phyloP scores from a whole-genome alignment of 2,797 vertebrate species.

The Sebastes oblongus region DNA sequence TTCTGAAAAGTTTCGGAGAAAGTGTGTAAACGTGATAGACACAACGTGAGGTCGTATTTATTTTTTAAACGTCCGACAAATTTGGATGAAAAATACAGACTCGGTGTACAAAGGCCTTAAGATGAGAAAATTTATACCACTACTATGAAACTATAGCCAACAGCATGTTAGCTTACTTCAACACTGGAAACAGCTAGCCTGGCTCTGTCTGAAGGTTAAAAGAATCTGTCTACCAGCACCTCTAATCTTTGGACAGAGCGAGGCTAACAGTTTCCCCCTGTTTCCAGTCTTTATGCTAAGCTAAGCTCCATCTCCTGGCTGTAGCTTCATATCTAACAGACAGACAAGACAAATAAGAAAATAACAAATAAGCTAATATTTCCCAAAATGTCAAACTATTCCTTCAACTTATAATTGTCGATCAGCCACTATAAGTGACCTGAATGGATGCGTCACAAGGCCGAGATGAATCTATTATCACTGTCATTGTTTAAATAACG shows the following conservation, averaged over 20 bases:
- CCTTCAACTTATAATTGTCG: conserved; percentile 2
- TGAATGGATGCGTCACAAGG: background rate
- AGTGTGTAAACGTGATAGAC: too few relatives aligned
- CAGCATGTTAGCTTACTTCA: too few relatives aligned
- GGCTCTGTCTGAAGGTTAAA: background rate
- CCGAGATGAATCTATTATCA: conserved; percentile 44
- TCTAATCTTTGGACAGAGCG: background rate
- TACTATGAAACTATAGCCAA: too few relatives aligned
- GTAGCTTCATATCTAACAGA: background rate
- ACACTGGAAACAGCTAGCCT: background rate
- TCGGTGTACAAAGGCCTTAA: too few relatives aligned
- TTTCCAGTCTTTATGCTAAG: background rate
- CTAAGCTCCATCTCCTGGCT: background rate
- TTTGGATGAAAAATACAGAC: too few relatives aligned
- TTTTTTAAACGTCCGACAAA: too few relatives aligned
- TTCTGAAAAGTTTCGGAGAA: too few relatives aligned
- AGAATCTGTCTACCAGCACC: background rate
- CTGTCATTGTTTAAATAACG: conserved; percentile 67
- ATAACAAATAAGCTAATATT: background rate
- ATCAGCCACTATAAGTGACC: background rate
- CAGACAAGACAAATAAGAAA: background rate
- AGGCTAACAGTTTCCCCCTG: background rate
- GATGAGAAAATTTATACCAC: too few relatives aligned
- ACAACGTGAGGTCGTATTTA: too few relatives aligned
- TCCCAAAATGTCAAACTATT: background rate